phyloP scores from a whole-genome alignment of 2,888 invertebrate species.

The Parnassius smintheus region DNA sequence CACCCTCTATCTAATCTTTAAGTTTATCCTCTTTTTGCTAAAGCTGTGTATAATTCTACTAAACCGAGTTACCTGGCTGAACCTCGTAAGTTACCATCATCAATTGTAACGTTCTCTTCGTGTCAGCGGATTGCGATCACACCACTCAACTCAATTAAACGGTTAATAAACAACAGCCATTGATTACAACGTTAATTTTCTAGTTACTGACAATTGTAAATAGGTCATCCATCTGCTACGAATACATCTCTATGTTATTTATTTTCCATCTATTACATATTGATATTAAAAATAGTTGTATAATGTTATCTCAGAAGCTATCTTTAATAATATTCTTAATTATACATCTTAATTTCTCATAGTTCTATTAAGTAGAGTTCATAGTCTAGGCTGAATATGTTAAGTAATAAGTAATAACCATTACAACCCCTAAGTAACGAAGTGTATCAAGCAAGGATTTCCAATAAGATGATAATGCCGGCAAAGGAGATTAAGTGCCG shows the following conservation, averaged over 20 bases:
- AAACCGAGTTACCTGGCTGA: too few relatives aligned
- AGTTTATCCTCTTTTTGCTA: too few relatives aligned
- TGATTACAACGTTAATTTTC: constrained; percentile 18
- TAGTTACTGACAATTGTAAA: constrained; percentile 20
- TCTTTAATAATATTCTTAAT: too few relatives aligned
- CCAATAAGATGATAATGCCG: constrained; percentile 33
- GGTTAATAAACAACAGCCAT: constrained; percentile 16
- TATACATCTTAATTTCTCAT: too few relatives aligned
- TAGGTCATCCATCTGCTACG: constrained; percentile 6
- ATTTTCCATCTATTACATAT: neutral
- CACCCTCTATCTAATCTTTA: too few relatives aligned
- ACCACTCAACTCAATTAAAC: constrained; percentile 21
- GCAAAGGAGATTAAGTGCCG: constrained; percentile 48
- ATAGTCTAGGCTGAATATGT: neutral
- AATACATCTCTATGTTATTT: constrained; percentile 2
- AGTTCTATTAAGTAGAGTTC: too few relatives aligned
- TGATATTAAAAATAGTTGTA: neutral
- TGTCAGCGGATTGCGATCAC: constrained; percentile 13
- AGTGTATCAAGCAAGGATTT: neutral
- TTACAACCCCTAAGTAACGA: constrained; percentile 7
- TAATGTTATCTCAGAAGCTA: neutral
- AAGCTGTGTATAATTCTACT: too few relatives aligned
- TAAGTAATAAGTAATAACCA: constrained; percentile 8
- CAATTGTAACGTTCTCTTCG: neutral
- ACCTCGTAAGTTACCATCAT: neutral